Evolutionary conservation across 2,888 invertebrate species (phyloP).

Genomic region (Griposia aprilina): DNA sequence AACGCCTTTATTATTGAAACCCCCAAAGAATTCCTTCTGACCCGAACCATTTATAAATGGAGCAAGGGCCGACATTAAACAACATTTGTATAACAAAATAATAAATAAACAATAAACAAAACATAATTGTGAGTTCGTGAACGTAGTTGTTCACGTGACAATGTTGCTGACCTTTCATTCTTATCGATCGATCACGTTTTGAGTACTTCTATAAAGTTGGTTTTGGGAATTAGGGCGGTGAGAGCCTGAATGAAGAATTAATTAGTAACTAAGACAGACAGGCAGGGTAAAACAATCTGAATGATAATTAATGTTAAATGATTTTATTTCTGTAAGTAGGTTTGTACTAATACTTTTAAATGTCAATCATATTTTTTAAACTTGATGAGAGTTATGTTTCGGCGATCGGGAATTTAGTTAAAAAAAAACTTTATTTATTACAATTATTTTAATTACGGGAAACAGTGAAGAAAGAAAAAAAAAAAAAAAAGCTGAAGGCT

Average conservation of each 20-base stretch:
- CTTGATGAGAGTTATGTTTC: too few species aligned
- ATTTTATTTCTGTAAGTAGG: too few species aligned
- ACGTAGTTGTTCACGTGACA: constrained; percentile 63
- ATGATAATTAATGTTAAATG: too few species aligned
- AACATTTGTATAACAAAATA: constrained; percentile 65
- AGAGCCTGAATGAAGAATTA: neutral
- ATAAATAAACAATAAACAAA: constrained; percentile 73
- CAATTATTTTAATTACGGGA: too few species aligned
- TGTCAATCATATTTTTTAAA: too few species aligned
- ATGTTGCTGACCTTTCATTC: constrained; percentile 59
- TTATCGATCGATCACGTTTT: constrained; percentile 54
- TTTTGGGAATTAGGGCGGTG: neutral
- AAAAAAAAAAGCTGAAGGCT: too few species aligned
- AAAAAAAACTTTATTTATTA: too few species aligned
- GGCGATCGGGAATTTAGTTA: too few species aligned
- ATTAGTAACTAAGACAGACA: neutral
- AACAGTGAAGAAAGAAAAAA: too few species aligned
- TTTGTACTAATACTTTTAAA: too few species aligned
- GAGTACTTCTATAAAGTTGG: constrained; percentile 15
- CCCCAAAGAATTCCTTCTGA: constrained; percentile 12
- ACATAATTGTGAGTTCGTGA: constrained; percentile 66
- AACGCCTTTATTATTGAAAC: constrained; percentile 1
- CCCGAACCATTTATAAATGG: constrained; percentile 45
- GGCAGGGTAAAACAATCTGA: too few species aligned
- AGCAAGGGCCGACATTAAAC: constrained; percentile 62